Evolutionary conservation across 2,797 vertebrate genomes (phyloP).

Genomic region (Lagodon rhomboides): DNA sequence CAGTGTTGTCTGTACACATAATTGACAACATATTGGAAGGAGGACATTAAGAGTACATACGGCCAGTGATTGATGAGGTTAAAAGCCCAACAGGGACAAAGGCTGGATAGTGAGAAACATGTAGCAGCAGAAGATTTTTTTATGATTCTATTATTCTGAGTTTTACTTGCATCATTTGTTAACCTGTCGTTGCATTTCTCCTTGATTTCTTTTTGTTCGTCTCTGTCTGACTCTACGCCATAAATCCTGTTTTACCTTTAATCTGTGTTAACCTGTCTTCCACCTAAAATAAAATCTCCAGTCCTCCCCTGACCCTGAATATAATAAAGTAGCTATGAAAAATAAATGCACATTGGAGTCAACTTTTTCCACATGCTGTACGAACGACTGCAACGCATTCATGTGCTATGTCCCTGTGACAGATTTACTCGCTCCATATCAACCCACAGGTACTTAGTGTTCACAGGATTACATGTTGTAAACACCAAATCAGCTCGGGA

Average conservation of each 20-base stretch:
- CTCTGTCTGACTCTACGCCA: background rate
- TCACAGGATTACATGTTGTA: conserved; percentile 61
- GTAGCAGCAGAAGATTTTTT: background rate
- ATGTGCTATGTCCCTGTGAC: conserved; percentile 30
- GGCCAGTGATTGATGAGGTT: background rate
- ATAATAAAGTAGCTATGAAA: conserved; percentile 8
- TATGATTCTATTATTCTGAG: background rate
- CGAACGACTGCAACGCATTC: conserved; percentile 1
- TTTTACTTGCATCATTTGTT: background rate
- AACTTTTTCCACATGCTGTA: conserved; percentile 11
- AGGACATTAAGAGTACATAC: too few relatives aligned
- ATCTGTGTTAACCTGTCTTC: background rate
- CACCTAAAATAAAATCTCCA: background rate
- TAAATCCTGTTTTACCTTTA: background rate
- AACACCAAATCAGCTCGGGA: conserved; percentile 53
- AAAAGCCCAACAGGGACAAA: background rate
- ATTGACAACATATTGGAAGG: background rate
- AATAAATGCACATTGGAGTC: conserved; percentile 2
- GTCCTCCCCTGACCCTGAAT: conserved; percentile 11
- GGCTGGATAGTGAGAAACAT: background rate
- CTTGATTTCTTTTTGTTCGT: background rate
- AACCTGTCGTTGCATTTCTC: background rate
- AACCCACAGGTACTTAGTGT: conserved; percentile 51
- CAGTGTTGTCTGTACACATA: background rate
- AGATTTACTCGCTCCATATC: conserved; percentile 46